These are phyloP conservation scores for Casuarius casuarius DNA, from an alignment of 2,113 vertebrate genomes.

Conservation along the genomic window DNA sequence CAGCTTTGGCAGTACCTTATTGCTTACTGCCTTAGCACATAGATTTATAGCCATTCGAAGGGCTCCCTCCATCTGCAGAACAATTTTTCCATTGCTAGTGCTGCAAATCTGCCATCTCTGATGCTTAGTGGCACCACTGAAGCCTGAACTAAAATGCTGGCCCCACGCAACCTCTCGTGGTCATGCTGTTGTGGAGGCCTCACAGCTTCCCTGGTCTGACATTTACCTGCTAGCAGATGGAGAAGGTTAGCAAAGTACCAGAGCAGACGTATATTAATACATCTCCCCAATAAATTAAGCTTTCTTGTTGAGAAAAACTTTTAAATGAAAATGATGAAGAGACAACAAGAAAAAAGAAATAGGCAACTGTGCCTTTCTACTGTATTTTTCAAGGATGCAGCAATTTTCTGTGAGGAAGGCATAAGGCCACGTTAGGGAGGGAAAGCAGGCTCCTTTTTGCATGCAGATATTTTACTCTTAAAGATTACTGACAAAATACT, in stretches of 20 bases:
- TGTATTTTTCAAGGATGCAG: not conserved
- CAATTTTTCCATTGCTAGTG: not conserved
- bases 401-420: not conserved
- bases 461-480: not conserved
- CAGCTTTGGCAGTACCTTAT: not conserved
- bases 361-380: not conserved
- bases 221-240: not conserved
- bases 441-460: not conserved
- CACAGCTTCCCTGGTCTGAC: not conserved
- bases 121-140: not conserved
- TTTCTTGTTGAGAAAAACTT: not conserved
- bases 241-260: not conserved
- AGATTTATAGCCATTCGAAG: not conserved
- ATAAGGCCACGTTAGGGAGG: fast-evolving
- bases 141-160: not conserved
- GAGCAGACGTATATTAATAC: not conserved
- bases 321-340: not conserved
- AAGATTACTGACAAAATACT: not conserved
- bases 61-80: not conserved
- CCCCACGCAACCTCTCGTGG: not conserved
- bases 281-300: not conserved
- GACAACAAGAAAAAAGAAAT: not conserved
- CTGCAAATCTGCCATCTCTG: not conserved
- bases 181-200: not conserved
- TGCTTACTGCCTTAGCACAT: not conserved